These are phyloP conservation scores for Orthonychiurus folsomi DNA, from an alignment of 2,888 invertebrate genomes.

Conservation along the genomic window DNA sequence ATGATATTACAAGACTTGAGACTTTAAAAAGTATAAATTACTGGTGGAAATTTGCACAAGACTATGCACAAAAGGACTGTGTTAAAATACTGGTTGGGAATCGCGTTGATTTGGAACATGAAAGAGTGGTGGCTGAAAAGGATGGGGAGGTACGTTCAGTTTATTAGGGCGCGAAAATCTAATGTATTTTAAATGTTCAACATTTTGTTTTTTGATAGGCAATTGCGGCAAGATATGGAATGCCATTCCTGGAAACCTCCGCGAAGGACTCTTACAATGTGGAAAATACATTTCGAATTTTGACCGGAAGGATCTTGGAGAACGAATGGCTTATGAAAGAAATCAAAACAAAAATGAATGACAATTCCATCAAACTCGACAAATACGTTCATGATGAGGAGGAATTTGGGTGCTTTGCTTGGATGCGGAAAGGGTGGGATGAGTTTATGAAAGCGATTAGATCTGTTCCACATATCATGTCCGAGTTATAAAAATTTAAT, in stretches of 20 bases:
- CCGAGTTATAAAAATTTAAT: neutral
- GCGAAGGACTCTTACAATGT: conserved; percentile 86
- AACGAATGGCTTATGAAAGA: conserved; percentile 12
- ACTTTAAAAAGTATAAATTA: conserved; percentile 30
- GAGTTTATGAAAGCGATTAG: neutral
- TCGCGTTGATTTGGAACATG: conserved; percentile 31
- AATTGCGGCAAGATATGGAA: conserved; percentile 22
- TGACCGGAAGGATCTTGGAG: conserved; percentile 24
- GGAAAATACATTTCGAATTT: conserved; percentile 62
- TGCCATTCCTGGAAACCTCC: conserved; percentile 77
- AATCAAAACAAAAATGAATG: conserved; percentile 8
- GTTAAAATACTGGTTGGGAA: conserved; percentile 37
- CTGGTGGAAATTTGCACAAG: conserved; percentile 37
- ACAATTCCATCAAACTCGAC: conserved; percentile 6
- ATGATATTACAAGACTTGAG: conserved; percentile 31
- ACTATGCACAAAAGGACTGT: conserved; percentile 32
- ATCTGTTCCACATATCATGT: neutral
- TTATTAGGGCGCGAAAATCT: conserved; percentile 18
- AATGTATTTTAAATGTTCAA: conserved; percentile 15
- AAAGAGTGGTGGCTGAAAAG: conserved; percentile 22
- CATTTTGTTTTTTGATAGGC: conserved; percentile 27
- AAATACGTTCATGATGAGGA: neutral
- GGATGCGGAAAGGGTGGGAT: neutral
- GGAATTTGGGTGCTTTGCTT: neutral
- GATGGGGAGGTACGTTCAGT: conserved; percentile 30